Conservation (phyloP, 1,140 invertebrate species). For the Drosophila parvula region DNA sequence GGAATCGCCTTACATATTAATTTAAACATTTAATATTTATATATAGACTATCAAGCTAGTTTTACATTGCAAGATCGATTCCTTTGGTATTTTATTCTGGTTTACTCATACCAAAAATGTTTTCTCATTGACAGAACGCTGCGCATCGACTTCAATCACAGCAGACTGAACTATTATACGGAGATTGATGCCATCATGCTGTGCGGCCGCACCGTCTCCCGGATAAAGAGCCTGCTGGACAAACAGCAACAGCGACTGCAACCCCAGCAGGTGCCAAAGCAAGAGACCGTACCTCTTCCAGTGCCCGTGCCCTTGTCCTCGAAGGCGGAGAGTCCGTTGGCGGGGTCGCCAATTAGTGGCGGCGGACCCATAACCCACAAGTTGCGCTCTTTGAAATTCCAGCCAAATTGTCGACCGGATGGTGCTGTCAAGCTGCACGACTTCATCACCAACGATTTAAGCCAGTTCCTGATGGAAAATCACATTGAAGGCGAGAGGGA, state of each 20-base stretch:
- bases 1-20: no score
- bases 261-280: slow-evolving; percentile 25
- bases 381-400: slow-evolving; percentile 74
- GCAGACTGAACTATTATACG: slow-evolving; percentile 92
- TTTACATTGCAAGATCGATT: no score
- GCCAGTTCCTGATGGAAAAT: slow-evolving; percentile 73
- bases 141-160: slow-evolving; percentile 93
- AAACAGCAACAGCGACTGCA: slow-evolving; percentile 35
- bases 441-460: slow-evolving; percentile 83
- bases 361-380: slow-evolving; percentile 74
- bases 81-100: no score
- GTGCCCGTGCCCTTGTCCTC: background rate
- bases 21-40: no score
- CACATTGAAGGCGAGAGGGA: slow-evolving; percentile 17
- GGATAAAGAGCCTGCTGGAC: slow-evolving; percentile 46
- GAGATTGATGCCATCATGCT: slow-evolving; percentile 93
- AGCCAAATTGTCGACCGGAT: slow-evolving; percentile 60
- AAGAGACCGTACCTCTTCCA: background rate
- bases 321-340: background rate
- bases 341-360: background rate
- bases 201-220: slow-evolving; percentile 85
- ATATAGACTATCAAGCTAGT: no score
- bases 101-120: no score
- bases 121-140: slow-evolving; percentile 85
- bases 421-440: slow-evolving; percentile 64